These are phyloP conservation scores for Helleia helle DNA, from an alignment of 2,888 invertebrate genomes.

Conservation along the genomic window DNA sequence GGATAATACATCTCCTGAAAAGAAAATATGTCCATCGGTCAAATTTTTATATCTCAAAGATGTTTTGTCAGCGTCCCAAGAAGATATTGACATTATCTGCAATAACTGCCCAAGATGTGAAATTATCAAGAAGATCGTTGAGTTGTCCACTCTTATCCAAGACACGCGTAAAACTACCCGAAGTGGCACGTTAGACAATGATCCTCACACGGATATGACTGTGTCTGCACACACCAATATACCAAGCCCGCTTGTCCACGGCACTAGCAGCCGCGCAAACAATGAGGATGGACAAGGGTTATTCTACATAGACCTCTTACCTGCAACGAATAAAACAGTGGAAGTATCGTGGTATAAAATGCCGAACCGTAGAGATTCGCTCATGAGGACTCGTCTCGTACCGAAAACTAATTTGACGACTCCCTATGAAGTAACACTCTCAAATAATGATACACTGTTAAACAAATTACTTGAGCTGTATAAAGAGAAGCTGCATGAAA, in stretches of 20 bases:
- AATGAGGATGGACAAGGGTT: slow-evolving; percentile 1
- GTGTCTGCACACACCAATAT: slow-evolving; percentile 5
- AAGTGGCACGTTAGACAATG: neutral
- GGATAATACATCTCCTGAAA: too few species aligned
- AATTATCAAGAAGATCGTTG: slow-evolving; percentile 4
- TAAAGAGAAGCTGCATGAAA: slow-evolving; percentile 3
- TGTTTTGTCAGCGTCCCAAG: slow-evolving; percentile 1
- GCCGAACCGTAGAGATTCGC: slow-evolving; percentile 1
- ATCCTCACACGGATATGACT: neutral
- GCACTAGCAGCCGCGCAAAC: slow-evolving; percentile 2
- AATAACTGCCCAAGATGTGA: slow-evolving; percentile 4
- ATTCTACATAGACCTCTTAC: slow-evolving; percentile 4
- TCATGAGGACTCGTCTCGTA: slow-evolving; percentile 3
- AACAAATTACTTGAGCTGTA: slow-evolving; percentile 3
- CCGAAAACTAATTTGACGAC: slow-evolving; percentile 1
- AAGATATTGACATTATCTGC: slow-evolving; percentile 1
- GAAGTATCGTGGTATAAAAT: slow-evolving; percentile 5
- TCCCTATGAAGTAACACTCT: neutral
- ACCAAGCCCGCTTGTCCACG: slow-evolving; percentile 3
- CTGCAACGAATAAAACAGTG: slow-evolving; percentile 4
- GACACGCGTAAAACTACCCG: slow-evolving; percentile 3
- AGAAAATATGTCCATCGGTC: neutral
- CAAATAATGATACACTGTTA: neutral
- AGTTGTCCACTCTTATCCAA: neutral
- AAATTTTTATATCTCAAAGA: slow-evolving; percentile 6